A percentile compares a stretch with the other conserved stretches of the same genome.
phyloP scores from a whole-genome alignment of 2,888 invertebrate species.

The Diarsia brunnea region DNA sequence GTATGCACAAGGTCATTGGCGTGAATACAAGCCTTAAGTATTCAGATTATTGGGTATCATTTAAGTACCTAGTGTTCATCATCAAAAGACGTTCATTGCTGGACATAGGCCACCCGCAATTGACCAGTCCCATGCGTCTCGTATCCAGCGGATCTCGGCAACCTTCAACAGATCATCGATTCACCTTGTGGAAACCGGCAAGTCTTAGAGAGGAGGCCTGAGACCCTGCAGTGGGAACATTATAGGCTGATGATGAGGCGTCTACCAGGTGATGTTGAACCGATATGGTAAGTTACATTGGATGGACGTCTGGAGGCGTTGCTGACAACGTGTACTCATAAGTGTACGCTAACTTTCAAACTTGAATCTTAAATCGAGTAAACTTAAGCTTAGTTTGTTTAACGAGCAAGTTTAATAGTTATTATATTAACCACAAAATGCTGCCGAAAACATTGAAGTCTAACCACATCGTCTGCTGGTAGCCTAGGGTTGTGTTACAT shows the following conservation, averaged over 20 bases:
- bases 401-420: conserved; percentile 48
- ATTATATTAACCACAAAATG: conserved; percentile 44
- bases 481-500: conserved; percentile 26
- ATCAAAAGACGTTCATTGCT: no score
- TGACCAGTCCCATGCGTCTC: no score
- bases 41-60: no score
- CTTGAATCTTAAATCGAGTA: conserved; percentile 25
- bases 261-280: neutral
- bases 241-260: neutral
- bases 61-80: no score
- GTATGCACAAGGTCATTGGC: no score
- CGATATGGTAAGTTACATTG: neutral
- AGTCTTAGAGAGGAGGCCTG: no score
- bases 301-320: neutral
- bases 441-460: conserved; percentile 41
- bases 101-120: no score
- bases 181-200: no score
- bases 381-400: conserved; percentile 36
- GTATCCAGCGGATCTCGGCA: no score
- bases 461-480: conserved; percentile 47
- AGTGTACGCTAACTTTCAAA: conserved; percentile 4
- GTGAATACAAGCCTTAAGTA: no score
- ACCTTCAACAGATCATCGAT: no score
- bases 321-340: neutral
- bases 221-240: no score